Base-by-base conservation (phyloP, 2,113 vertebrate genomes). In the Chinchilla lanigera region DNA sequence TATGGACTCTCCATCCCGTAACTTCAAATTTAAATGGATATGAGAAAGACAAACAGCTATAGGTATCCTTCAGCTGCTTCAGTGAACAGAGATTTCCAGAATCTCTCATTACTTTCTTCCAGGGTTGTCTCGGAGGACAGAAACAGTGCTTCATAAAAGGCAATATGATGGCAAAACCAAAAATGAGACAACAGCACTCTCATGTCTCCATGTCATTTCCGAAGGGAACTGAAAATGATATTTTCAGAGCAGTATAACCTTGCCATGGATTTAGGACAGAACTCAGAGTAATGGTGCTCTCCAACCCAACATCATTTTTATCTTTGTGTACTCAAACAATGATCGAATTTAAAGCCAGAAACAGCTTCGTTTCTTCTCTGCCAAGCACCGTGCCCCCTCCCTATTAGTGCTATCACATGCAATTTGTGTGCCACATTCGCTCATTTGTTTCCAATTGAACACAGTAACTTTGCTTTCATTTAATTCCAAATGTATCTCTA, bases 391-490 rank as follows among this genome's bases (percentile, higher is more conserved):
- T 95, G n/a, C 86, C 4, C 60, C 20, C 2, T 93, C 86, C 24
- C 54, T 50, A 89, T 95, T 86, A 92, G 60, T 52, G 14, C 8
- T 91, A 38, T 86, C 28, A 81, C 73, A 65, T 28, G 47, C 78
- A 80, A 80, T 93, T 84, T 85, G 33, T 95, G 75, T 41, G 35
- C 28, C 38, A 85, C 14, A 41, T 33, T 50, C 87, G 78, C 7
- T 28, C 75, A 14, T 86, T 93, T 97, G 44, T 87, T 93, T 93
- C 44, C 14, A 82, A 58, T 96, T 91, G 95, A 63, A 77, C 3
- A 71, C 28, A 95, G 7, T 95, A 41, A 61, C 19, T 94, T 96
- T 86, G n/a, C 69, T 92, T 97, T 93, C 16, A 84, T 95, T 95
- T 96, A 77, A 86, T 78, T 94, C 30, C 28, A 85, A 92, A 28